phyloP scores from a whole-genome alignment of 1,140 invertebrate species.

The Tetraneura akinire region DNA sequence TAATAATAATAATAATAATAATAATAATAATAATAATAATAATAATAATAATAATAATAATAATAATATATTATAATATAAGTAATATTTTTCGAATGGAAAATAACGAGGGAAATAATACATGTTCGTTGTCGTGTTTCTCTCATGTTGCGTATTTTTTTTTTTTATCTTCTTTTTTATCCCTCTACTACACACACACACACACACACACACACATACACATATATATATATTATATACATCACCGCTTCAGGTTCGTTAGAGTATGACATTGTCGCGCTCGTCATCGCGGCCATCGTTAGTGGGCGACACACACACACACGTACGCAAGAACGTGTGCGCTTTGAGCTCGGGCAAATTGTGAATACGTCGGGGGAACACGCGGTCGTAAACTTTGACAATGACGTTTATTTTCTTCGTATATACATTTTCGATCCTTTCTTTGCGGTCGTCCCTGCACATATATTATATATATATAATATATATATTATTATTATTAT shows the following conservation, averaged over 20 bases:
- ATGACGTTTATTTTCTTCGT: background rate
- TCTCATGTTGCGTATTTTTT: background rate
- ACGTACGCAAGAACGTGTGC: conserved; percentile 1
- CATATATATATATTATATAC: too few species aligned
- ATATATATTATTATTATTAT: too few species aligned
- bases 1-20: too few species aligned
- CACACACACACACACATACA: too few species aligned
- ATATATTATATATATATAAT: too few species aligned
- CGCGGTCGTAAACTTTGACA: conserved; percentile 40
- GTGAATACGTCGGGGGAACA: background rate
- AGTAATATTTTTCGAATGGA: background rate
- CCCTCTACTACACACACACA: background rate
- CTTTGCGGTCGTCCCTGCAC: too few species aligned
- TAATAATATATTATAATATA: background rate
- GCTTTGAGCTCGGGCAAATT: conserved; percentile 19
- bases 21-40: too few species aligned
- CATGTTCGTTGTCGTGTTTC: background rate
- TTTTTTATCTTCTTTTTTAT: background rate
- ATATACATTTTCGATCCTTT: background rate
- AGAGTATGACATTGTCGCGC: conserved; percentile 27
- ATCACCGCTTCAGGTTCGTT: too few species aligned
- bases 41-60: too few species aligned
- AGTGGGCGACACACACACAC: background rate
- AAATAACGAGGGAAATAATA: conserved; percentile 39
- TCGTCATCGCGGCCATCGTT: conserved; percentile 16